Conservation (phyloP, 2,797 vertebrate genomes). For the Alosa sapidissima region DNA sequence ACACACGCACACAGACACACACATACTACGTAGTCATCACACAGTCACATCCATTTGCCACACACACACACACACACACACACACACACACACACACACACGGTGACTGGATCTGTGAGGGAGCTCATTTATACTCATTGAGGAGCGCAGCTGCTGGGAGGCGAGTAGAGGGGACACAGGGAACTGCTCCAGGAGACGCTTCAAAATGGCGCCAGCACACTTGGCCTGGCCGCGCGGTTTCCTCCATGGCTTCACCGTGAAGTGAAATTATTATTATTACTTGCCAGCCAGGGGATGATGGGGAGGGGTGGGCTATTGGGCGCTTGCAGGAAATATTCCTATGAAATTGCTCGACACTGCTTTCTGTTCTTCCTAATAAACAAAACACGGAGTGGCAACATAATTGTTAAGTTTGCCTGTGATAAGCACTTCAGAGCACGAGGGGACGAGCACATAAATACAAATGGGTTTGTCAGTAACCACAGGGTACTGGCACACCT, state of each 20-base stretch:
- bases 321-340: neutral
- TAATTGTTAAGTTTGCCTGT: neutral
- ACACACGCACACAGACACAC: slow-evolving; percentile 4
- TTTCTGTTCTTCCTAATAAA: neutral
- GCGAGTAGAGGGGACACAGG: neutral
- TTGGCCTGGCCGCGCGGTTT: neutral
- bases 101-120: neutral
- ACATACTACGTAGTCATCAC: neutral
- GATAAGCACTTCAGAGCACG: neutral
- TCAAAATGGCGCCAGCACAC: neutral
- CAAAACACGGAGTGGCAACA: neutral
- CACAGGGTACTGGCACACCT: neutral
- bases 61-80: neutral
- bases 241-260: neutral
- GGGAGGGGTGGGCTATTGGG: neutral
- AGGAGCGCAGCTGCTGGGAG: slow-evolving; percentile 42
- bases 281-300: neutral
- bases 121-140: slow-evolving; percentile 18
- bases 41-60: neutral
- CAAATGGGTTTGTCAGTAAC: neutral
- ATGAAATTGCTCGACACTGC: neutral
- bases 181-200: slow-evolving; percentile 11
- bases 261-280: neutral
- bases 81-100: neutral
- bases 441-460: neutral